phyloP scores from a whole-genome alignment of 1,140 invertebrate genomes.

The Chrysomallon squamiferum region DNA sequence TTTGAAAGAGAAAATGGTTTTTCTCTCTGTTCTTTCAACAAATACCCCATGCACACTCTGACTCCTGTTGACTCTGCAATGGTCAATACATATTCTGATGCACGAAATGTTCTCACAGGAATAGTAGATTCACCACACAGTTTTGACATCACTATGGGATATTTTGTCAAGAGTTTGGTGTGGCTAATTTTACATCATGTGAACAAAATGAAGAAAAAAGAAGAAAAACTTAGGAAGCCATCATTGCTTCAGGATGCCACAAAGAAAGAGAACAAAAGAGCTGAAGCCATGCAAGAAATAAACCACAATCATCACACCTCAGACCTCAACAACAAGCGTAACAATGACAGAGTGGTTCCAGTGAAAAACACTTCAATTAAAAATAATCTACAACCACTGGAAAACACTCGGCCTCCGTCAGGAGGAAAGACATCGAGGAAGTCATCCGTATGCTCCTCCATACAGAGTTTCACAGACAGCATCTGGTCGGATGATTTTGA shows the following conservation, averaged over 20 bases:
- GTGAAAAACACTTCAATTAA: not conserved
- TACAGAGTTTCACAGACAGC: slow-evolving; percentile 56
- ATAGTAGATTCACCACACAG: slow-evolving; percentile 64
- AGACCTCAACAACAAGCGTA: slow-evolving; percentile 5
- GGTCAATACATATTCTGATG: slow-evolving; percentile 64
- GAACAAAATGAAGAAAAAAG: slow-evolving; percentile 44
- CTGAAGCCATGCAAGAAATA: slow-evolving; percentile 8
- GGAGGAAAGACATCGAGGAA: slow-evolving; percentile 28
- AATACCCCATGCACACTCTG: slow-evolving; percentile 56
- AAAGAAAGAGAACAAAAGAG: not conserved
- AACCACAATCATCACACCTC: slow-evolving; percentile 13
- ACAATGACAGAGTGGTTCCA: not conserved
- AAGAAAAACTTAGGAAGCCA: slow-evolving; percentile 17
- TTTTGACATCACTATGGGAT: slow-evolving; percentile 54
- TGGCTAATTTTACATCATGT: slow-evolving; percentile 64
- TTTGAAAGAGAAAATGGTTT: slow-evolving; percentile 49
- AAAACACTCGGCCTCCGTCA: slow-evolving; percentile 28
- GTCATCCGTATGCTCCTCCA: slow-evolving; percentile 40
- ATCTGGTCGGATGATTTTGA: slow-evolving; percentile 53
- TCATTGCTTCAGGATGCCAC: not conserved
- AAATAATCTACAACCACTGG: slow-evolving; percentile 3
- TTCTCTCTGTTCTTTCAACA: slow-evolving; percentile 42
- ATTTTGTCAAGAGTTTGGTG: slow-evolving; percentile 62
- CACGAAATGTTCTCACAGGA: slow-evolving; percentile 65
- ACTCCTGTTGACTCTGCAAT: slow-evolving; percentile 51